phyloP scores from a whole-genome alignment of 1,140 invertebrate species.

The Dermatophagoides farinae region DNA sequence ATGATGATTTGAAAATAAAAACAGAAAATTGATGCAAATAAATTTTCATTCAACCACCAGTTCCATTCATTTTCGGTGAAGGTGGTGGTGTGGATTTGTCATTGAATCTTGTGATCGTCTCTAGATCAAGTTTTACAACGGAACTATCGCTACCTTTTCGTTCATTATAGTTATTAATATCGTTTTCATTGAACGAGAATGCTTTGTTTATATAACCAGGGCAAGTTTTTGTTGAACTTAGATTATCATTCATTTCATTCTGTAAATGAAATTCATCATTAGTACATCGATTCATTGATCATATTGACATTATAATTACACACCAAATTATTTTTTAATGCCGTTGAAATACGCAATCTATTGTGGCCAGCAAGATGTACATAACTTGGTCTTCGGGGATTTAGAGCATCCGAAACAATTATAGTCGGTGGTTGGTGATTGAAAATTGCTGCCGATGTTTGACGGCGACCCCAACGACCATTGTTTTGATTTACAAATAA shows the following conservation, averaged over 20 bases:
- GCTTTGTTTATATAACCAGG: background rate
- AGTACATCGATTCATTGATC: background rate
- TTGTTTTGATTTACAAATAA: background rate
- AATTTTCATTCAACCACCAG: too few species aligned
- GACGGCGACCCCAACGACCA: background rate
- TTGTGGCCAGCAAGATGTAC: background rate
- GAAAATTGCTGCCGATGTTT: background rate
- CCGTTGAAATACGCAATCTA: background rate
- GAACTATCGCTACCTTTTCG: too few species aligned
- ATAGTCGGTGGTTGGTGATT: background rate
- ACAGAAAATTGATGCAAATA: too few species aligned
- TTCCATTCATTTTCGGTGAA: too few species aligned
- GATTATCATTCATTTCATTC: background rate
- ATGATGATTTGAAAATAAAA: too few species aligned
- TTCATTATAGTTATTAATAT: background rate
- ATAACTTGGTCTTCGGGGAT: background rate
- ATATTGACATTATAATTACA: background rate
- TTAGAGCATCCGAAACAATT: background rate
- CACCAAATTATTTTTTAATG: background rate
- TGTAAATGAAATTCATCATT: background rate
- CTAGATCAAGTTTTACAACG: too few species aligned
- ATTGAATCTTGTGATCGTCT: too few species aligned
- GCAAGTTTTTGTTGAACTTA: background rate
- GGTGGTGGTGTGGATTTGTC: too few species aligned
- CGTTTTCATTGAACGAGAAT: background rate